phyloP scores from a whole-genome alignment of 1,140 invertebrate genomes.

The Zaprionus gabonicus region DNA sequence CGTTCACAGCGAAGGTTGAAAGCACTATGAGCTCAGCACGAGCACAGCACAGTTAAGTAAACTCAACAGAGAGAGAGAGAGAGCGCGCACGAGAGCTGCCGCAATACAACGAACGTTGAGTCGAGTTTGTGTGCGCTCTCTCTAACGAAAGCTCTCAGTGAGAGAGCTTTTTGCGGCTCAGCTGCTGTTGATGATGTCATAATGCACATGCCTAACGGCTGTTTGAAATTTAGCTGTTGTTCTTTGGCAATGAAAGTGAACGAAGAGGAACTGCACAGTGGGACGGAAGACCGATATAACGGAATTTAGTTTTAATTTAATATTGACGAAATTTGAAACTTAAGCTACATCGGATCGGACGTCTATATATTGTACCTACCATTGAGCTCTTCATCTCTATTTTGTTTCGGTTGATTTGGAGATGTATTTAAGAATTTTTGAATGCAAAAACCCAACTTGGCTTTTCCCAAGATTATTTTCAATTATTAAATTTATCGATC shows the following conservation, averaged over 20 bases:
- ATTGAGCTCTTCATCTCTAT: no score
- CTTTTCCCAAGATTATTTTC: no score
- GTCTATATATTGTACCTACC: no score
- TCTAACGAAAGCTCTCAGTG: conserved; percentile 14
- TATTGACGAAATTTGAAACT: no score
- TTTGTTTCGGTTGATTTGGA: no score
- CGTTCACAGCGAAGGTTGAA: conserved; percentile 55
- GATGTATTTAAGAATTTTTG: no score
- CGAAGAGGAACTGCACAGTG: background rate
- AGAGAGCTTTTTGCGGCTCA: conserved; percentile 15
- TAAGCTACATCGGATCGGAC: no score
- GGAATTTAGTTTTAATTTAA: no score
- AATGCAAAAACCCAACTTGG: no score
- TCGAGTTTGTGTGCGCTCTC: conserved; percentile 9
- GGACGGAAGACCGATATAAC: no score
- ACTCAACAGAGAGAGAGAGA: conserved; percentile 33
- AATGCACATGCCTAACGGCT: conserved; percentile 46
- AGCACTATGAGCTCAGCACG: conserved; percentile 40
- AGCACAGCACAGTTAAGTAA: conserved; percentile 40
- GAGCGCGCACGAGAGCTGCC: conserved; percentile 5
- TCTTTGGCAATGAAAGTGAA: conserved; percentile 43
- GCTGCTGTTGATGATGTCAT: conserved; percentile 50
- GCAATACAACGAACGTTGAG: background rate
- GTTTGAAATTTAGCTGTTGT: conserved; percentile 23
- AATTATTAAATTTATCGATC: no score